These are phyloP conservation scores for Nysson spinosus DNA, from an alignment of 2,888 invertebrate species.

Conservation along the genomic window DNA sequence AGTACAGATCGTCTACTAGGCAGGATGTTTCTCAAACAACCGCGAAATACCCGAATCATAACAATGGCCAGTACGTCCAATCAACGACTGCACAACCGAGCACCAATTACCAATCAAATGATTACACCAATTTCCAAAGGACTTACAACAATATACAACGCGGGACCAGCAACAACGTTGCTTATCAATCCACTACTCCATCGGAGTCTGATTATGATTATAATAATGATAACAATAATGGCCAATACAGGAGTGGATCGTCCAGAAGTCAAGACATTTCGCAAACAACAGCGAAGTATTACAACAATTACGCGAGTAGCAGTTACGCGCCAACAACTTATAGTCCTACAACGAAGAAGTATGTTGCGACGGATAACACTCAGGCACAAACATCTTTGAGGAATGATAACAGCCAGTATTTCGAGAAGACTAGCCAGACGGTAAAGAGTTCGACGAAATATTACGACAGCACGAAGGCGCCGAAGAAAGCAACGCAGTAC, in stretches of 20 bases:
- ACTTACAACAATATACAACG: conserved; percentile 72
- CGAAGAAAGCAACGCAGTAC: conserved; percentile 69
- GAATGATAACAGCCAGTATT: conserved; percentile 60
- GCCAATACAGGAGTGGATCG: conserved; percentile 60
- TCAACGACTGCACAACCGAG: conserved; percentile 68
- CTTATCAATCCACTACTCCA: conserved; percentile 63
- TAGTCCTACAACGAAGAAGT: conserved; percentile 71
- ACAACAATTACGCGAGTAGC: conserved; percentile 77
- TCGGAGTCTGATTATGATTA: conserved; percentile 60
- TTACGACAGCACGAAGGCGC: conserved; percentile 66
- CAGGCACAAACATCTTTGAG: conserved; percentile 44
- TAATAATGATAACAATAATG: conserved; percentile 54
- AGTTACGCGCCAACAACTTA: conserved; percentile 78
- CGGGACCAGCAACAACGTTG: conserved; percentile 45
- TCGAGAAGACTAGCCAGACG: conserved; percentile 58
- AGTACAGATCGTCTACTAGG: conserved; percentile 70
- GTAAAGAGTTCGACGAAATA: conserved; percentile 63
- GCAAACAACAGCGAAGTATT: conserved; percentile 63
- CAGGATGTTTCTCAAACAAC: conserved; percentile 70
- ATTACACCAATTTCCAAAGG: conserved; percentile 67
- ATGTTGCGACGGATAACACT: conserved; percentile 37
- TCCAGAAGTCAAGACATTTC: conserved; percentile 73
- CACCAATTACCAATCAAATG: conserved; percentile 65
- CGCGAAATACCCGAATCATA: conserved; percentile 72
- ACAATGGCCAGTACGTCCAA: conserved; percentile 64